Conservation (phyloP, 2,888 invertebrate genomes). For the Amaurobius ferox region DNA sequence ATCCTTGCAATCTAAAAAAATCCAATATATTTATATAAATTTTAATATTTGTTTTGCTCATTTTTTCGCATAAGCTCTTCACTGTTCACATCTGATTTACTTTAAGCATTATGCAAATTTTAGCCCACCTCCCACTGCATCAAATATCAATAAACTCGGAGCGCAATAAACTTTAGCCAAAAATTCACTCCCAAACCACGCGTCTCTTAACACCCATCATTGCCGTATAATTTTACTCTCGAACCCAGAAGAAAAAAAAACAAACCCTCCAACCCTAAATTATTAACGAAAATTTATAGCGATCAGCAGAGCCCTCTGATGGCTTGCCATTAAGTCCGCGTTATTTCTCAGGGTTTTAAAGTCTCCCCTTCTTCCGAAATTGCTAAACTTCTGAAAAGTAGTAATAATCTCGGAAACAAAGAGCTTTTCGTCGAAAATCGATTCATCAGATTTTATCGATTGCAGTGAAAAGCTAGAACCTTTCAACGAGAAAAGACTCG, state of each 20-base stretch:
- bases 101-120: background rate
- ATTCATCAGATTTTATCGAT: constrained; percentile 1
- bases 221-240: background rate
- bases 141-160: background rate
- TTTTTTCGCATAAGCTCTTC: too few species aligned
- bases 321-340: constrained; percentile 31
- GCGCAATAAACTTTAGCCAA: background rate
- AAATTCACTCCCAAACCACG: background rate
- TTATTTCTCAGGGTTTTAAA: background rate
- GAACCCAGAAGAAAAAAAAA: background rate
- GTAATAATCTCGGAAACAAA: constrained; percentile 16
- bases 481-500: too few species aligned
- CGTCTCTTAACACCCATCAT: background rate
- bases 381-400: background rate
- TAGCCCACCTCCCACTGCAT: background rate
- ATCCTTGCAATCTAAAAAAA: too few species aligned
- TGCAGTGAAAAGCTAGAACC: too few species aligned
- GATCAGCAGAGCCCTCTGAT: constrained; percentile 37
- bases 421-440: background rate
- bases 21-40: too few species aligned
- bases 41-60: too few species aligned
- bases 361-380: background rate
- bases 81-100: too few species aligned
- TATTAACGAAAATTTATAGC: constrained; percentile 51
- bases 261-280: constrained; percentile 31